These are phyloP conservation scores for Eutrigla gurnardus DNA, from an alignment of 2,797 vertebrate species.

Conservation along the genomic window DNA sequence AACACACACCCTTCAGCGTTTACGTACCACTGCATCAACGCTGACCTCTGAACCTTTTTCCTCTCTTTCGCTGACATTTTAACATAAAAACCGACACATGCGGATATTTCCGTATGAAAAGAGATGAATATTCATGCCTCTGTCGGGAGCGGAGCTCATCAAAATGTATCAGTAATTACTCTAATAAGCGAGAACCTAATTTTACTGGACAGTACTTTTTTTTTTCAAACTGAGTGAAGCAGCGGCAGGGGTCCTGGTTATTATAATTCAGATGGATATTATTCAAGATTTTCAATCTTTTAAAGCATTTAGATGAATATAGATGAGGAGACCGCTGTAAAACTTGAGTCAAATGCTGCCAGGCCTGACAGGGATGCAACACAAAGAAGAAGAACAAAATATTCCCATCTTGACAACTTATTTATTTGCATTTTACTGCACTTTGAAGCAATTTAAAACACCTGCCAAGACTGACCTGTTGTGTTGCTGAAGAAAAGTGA, in stretches of 20 bases:
- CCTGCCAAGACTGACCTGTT: neutral
- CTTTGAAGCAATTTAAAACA: slow-evolving; percentile 7
- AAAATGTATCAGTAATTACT: slow-evolving; percentile 71
- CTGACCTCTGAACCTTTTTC: slow-evolving; percentile 44
- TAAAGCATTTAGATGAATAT: slow-evolving; percentile 71
- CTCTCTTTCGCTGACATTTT: slow-evolving; percentile 49
- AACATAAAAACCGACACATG: slow-evolving; percentile 59
- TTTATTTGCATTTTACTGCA: slow-evolving; percentile 8
- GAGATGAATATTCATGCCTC: slow-evolving; percentile 64
- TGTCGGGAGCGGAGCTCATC: slow-evolving; percentile 52
- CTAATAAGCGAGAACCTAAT: slow-evolving; percentile 66
- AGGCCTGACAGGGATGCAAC: slow-evolving; percentile 27
- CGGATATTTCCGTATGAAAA: slow-evolving; percentile 44
- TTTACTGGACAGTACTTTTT: slow-evolving; percentile 62
- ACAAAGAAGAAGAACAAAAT: slow-evolving; percentile 25
- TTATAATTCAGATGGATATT: slow-evolving; percentile 69
- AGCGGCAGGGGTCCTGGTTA: slow-evolving; percentile 33
- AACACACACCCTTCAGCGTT: slow-evolving; percentile 1
- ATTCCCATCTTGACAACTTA: slow-evolving; percentile 25
- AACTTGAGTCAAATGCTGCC: slow-evolving; percentile 51
- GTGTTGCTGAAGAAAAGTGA: neutral
- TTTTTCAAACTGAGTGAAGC: slow-evolving; percentile 19
- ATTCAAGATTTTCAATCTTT: slow-evolving; percentile 74
- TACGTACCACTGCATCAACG: slow-evolving; percentile 24
- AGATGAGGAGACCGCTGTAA: slow-evolving; percentile 60